Percentiles rank a stretch among this genome's conserved stretches.
phyloP scores from a whole-genome alignment of 2,797 vertebrate genomes.

The Gila robusta region DNA sequence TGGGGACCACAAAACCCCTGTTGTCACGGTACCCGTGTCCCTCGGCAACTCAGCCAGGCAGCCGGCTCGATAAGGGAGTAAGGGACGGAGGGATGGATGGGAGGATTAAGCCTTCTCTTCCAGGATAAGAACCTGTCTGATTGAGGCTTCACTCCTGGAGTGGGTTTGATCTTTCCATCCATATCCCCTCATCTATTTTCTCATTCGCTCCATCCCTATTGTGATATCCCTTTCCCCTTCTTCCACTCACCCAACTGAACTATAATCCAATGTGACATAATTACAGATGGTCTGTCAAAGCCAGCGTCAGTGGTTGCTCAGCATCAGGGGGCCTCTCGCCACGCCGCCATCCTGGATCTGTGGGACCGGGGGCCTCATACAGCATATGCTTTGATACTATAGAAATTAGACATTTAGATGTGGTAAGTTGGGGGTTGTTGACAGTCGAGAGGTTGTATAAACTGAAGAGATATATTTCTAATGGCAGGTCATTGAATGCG shows the following conservation, averaged over 20 bases:
- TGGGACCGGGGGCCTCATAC: conserved; percentile 22
- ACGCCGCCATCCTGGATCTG: conserved; percentile 62
- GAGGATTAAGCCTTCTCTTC: conserved; percentile 78
- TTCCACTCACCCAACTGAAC: conserved; percentile 66
- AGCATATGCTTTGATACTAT: conserved; percentile 46
- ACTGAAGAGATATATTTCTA: conserved; percentile 48
- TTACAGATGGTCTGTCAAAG: conserved; percentile 88
- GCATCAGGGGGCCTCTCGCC: conserved; percentile 78
- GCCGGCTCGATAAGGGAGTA: conserved; percentile 31
- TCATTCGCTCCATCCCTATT: conserved; percentile 70
- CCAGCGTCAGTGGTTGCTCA: conserved; percentile 82
- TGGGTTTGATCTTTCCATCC: conserved; percentile 77
- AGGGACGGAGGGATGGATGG: conserved; percentile 31
- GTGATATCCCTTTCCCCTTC: conserved; percentile 55
- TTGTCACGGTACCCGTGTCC: conserved; percentile 75
- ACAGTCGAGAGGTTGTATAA: conserved; percentile 51
- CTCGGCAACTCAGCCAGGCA: conserved; percentile 63
- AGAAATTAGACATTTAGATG: conserved; percentile 48
- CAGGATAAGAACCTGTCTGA: conserved; percentile 75
- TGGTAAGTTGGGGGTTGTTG: conserved; percentile 43
- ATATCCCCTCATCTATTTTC: conserved; percentile 68
- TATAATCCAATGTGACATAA: conserved; percentile 87
- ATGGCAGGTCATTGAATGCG: conserved; percentile 47
- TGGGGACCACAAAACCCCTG: conserved; percentile 73
- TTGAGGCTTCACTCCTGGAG: conserved; percentile 70